Conservation (phyloP, 2,888 invertebrate genomes). For the Dastarcus helophoroides region DNA sequence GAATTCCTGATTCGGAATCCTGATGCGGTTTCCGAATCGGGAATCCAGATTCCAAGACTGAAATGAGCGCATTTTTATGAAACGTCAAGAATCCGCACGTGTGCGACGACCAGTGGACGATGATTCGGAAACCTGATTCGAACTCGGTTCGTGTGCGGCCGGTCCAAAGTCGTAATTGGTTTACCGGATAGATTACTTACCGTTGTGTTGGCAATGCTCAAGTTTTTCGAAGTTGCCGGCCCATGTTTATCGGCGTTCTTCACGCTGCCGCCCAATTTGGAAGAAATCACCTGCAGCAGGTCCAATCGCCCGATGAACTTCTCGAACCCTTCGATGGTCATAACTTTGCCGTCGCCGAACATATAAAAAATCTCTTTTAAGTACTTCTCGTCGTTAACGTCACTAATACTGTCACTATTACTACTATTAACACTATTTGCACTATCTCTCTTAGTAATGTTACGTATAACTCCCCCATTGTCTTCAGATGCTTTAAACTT, state of each 20-base stretch:
- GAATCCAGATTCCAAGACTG: too few species aligned
- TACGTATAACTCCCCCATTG: too few species aligned
- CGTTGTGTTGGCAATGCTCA: not conserved
- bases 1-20: too few species aligned
- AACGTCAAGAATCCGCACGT: too few species aligned
- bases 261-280: slow-evolving; percentile 8
- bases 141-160: too few species aligned
- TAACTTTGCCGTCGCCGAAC: slow-evolving; percentile 51
- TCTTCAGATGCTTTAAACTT: too few species aligned
- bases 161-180: too few species aligned
- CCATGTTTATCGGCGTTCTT: not conserved
- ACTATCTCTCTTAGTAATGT: too few species aligned
- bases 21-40: too few species aligned
- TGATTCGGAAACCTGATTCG: too few species aligned
- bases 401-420: slow-evolving; percentile 15
- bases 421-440: slow-evolving; percentile 14
- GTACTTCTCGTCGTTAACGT: slow-evolving; percentile 40
- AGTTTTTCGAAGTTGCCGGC: not conserved
- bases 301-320: slow-evolving; percentile 44
- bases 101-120: too few species aligned
- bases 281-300: slow-evolving; percentile 30
- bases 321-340: slow-evolving; percentile 60
- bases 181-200: slow-evolving; percentile 2
- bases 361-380: slow-evolving; percentile 54
- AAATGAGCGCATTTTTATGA: too few species aligned